These are phyloP conservation scores for Neolamprologus tretocephalus DNA, from an alignment of 2,113 vertebrate species.

Conservation along the genomic window DNA sequence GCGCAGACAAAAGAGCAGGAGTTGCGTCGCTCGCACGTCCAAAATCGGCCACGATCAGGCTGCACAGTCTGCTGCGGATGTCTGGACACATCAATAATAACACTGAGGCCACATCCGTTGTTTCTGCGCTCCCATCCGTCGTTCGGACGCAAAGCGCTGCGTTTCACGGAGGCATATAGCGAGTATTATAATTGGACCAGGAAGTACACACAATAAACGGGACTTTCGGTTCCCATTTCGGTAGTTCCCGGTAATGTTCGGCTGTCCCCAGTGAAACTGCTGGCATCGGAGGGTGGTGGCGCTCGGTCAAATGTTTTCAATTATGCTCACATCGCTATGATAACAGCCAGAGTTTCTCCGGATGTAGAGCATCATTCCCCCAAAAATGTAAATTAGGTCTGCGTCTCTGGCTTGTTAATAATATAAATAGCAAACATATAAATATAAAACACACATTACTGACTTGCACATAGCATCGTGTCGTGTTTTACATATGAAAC, in stretches of 20 bases:
- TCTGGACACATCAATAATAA: slow-evolving; percentile 15
- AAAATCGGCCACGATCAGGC: slow-evolving; percentile 1
- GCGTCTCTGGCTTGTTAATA: not conserved
- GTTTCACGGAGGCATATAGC: not conserved
- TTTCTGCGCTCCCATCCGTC: slow-evolving; percentile 21
- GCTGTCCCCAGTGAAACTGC: not conserved
- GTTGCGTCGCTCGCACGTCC: slow-evolving; percentile 1
- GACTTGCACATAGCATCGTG: not conserved
- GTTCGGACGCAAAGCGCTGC: slow-evolving; percentile 8
- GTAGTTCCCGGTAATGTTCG: slow-evolving; percentile 27
- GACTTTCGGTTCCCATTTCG: slow-evolving; percentile 31
- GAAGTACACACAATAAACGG: slow-evolving; percentile 38
- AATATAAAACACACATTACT: fast-evolving
- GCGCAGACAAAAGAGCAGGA: slow-evolving; percentile 23
- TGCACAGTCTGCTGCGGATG: slow-evolving; percentile 24
- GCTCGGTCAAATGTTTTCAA: not conserved
- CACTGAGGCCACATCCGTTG: slow-evolving; percentile 19
- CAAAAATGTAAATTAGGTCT: not conserved
- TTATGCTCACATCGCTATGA: not conserved
- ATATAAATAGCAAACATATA: not conserved
- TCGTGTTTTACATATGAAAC: not conserved
- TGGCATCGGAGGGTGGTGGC: not conserved
- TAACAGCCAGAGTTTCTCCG: not conserved
- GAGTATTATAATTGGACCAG: slow-evolving; percentile 32
- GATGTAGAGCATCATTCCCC: not conserved